A percentile compares a stretch with the other conserved stretches of the same genome.
phyloP scores from a whole-genome alignment of 2,113 vertebrate species.

The Pao palembangensis region DNA sequence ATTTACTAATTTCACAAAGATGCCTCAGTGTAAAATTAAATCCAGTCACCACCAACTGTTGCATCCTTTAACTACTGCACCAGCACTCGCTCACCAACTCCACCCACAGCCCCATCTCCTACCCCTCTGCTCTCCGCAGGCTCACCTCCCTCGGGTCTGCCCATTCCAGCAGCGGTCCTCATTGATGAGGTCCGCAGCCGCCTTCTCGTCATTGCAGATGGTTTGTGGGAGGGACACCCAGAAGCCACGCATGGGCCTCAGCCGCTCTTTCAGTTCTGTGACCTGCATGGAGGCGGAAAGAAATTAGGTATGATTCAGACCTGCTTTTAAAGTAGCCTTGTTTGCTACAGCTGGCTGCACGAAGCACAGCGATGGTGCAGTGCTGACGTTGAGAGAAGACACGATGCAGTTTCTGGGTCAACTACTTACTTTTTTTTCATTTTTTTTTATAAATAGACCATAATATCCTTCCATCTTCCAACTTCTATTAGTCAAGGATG shows the following conservation, averaged over 20 bases:
- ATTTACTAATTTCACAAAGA: too few species aligned
- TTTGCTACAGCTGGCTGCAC: slow-evolving; percentile 37
- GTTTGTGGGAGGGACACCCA: slow-evolving; percentile 84
- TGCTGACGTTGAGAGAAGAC: slow-evolving; percentile 24
- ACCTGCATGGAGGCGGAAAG: slow-evolving; percentile 71
- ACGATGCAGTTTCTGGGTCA: slow-evolving; percentile 26
- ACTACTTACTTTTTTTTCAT: not conserved
- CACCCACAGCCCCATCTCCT: slow-evolving; percentile 25
- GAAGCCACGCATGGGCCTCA: slow-evolving; percentile 82
- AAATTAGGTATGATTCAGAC: slow-evolving; percentile 57
- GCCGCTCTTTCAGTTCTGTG: slow-evolving; percentile 80
- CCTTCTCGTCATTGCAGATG: slow-evolving; percentile 81
- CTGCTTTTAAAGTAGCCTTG: slow-evolving; percentile 38
- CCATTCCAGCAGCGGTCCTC: slow-evolving; percentile 88
- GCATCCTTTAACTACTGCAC: too few species aligned
- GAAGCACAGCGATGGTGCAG: slow-evolving; percentile 31
- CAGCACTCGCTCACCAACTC: not conserved
- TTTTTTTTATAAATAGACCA: slow-evolving; percentile 31
- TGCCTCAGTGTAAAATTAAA: slow-evolving; percentile 34
- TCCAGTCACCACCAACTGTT: slow-evolving; percentile 12
- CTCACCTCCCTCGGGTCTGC: slow-evolving; percentile 70
- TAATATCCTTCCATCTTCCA: not conserved
- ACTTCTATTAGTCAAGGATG: not conserved
- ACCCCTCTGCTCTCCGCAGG: slow-evolving; percentile 3
- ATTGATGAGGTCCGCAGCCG: slow-evolving; percentile 79